These are phyloP conservation scores for Heliconius ethilla DNA, from an alignment of 2,888 invertebrate species.

Conservation along the genomic window DNA sequence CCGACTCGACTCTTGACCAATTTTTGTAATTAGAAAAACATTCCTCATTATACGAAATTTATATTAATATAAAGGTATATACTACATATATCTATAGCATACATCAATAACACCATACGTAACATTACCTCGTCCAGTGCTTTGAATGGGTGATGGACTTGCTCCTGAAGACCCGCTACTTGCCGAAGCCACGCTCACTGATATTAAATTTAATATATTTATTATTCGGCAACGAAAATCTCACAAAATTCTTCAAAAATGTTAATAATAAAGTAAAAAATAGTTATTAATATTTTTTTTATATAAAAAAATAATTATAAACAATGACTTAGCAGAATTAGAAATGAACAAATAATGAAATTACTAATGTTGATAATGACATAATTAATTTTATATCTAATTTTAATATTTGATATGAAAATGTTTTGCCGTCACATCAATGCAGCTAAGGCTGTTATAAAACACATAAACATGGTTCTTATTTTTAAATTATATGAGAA, in stretches of 20 bases:
- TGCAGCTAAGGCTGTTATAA: too few species aligned
- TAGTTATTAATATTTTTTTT: neutral
- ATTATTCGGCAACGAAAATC: neutral
- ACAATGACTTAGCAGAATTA: constrained; percentile 1
- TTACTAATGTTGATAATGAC: neutral
- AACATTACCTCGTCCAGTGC: constrained; percentile 50
- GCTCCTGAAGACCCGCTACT: constrained; percentile 72
- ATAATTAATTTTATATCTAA: neutral
- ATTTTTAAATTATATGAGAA: neutral
- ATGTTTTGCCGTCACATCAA: too few species aligned
- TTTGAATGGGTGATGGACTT: constrained; percentile 72
- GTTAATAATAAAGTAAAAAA: neutral
- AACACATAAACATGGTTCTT: neutral
- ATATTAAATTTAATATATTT: constrained; percentile 39
- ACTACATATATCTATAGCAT: neutral
- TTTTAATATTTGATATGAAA: too few species aligned
- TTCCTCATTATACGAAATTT: too few species aligned
- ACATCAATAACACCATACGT: neutral
- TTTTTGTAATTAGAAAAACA: too few species aligned
- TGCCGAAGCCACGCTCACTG: constrained; percentile 68
- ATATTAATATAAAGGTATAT: neutral
- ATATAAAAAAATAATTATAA: neutral
- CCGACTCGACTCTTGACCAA: too few species aligned
- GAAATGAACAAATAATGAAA: neutral
- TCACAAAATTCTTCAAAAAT: neutral